Conservation (phyloP, 2,888 invertebrate genomes). For the Sabatieria punctata region DNA sequence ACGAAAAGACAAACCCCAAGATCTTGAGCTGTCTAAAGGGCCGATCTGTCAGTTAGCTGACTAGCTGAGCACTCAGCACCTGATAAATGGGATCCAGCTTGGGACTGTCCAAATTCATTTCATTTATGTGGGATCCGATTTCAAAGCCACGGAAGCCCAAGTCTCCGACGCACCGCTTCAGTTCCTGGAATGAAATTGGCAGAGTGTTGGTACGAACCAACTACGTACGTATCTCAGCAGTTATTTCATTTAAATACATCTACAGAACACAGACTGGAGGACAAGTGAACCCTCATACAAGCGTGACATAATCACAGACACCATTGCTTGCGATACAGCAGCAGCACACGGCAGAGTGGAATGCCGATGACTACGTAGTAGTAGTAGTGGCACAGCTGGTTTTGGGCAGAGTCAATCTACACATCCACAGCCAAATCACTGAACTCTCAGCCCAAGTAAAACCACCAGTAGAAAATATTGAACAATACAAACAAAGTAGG, state of each 20-base stretch:
- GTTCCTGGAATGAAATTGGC: conserved; percentile 37
- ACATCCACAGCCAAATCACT: too few relatives aligned
- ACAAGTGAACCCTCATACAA: too few relatives aligned
- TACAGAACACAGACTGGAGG: too few relatives aligned
- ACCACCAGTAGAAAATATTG: conserved; percentile 8
- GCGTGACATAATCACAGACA: too few relatives aligned
- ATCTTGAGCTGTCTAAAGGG: conserved; percentile 37
- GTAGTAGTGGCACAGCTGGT: too few relatives aligned
- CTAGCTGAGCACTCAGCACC: not conserved
- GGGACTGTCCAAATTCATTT: conserved; percentile 40
- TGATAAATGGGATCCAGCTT: conserved; percentile 24
- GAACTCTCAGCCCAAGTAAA: conserved; percentile 6
- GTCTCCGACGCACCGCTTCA: conserved; percentile 36
- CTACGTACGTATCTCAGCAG: too few relatives aligned
- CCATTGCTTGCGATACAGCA: too few relatives aligned
- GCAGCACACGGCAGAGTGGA: too few relatives aligned
- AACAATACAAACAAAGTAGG: conserved; percentile 8
- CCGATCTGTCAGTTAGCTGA: not conserved
- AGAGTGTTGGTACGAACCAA: too few relatives aligned
- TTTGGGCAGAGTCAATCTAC: too few relatives aligned
- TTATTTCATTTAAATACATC: too few relatives aligned
- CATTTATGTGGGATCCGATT: conserved; percentile 43
- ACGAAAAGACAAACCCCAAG: conserved; percentile 39
- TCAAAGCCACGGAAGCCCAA: conserved; percentile 39
- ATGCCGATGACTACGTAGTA: too few relatives aligned